Conservation (phyloP, 2,797 vertebrate genomes). For the Ispidina lecontei region DNA sequence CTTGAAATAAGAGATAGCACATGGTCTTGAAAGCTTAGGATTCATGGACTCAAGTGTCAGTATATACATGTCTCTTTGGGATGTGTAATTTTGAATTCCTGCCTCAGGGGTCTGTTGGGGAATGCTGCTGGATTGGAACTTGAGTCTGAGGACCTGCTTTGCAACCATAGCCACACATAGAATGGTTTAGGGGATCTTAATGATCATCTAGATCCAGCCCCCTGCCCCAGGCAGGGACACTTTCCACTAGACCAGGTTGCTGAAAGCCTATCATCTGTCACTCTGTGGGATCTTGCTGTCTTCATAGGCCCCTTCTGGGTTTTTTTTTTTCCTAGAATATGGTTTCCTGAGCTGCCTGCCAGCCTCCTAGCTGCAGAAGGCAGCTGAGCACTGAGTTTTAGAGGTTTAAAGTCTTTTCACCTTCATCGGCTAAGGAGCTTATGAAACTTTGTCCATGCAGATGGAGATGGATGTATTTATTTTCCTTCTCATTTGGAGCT, state of each 20-base stretch:
- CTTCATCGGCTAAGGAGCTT: slow-evolving; percentile 40
- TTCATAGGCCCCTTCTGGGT: not conserved
- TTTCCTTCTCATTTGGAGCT: slow-evolving; percentile 16
- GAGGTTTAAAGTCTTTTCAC: slow-evolving; percentile 39
- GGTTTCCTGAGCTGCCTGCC: slow-evolving; percentile 22
- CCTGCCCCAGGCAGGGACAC: not conserved
- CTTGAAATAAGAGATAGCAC: not conserved
- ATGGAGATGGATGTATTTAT: slow-evolving; percentile 25
- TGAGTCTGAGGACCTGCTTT: no score
- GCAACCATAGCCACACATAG: no score
- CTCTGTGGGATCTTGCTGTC: not conserved
- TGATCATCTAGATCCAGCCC: not conserved
- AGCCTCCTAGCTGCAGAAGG: not conserved
- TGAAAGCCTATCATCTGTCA: not conserved
- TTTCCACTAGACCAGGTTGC: not conserved
- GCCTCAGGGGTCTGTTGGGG: no score
- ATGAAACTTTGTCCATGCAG: slow-evolving; percentile 11
- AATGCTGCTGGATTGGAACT: no score
- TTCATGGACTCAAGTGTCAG: no score
- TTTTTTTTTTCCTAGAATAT: not conserved
- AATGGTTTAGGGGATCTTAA: not conserved
- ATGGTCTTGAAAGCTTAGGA: no score
- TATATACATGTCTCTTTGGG: no score
- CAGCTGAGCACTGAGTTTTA: slow-evolving; percentile 2
- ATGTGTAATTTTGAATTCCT: not conserved